Base-by-base conservation (phyloP, 2,797 vertebrate genomes). In the Apogon hyalosoma region DNA sequence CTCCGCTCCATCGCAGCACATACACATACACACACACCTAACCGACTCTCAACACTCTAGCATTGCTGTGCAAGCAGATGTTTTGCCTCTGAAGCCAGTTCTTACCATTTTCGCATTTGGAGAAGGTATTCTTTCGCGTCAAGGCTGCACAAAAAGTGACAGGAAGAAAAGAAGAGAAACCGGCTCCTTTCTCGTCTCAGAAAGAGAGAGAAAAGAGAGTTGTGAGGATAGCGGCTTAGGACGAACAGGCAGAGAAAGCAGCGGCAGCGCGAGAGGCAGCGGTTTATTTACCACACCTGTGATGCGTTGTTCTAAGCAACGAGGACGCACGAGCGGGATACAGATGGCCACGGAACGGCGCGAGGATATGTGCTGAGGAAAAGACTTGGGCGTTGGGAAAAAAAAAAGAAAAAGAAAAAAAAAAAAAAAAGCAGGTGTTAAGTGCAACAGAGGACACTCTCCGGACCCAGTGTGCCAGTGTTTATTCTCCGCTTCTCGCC, bases 1-100 rank as follows among this genome's bases (percentile, higher is more conserved):
- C 82, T 83, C 88, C 77, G 86, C 84, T 84, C 80, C 79, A 36
- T 77, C 69, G 62, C 84, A 77, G 79, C 80, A 58, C 69, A 75
- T 49, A 86, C 88, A 28, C 19, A 21, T 21, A 21, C 24, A 24
- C 21, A 24, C 4, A 24, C 21, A 24, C 88, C 77, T 86, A 83
- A 78, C 74, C 36, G 74, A 84, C 86, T 92, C 90, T 79, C 85
- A 73, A 68, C 89, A 86, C 88, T 92, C 88, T 87, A 90, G 92
- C 93, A 83, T 91, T 89, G 93, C 93, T 89, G 92, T 92, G 90
- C 89, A 84, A 92, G 92, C 92, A 93, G 93, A 93, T 93, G 93
- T 93, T 92, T 80, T 59, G 61, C 69, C 83, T 88, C 90, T 79
- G 80, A 74, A 88, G 86, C 88, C 88, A 88, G 71, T 84, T 74